These are phyloP conservation scores for Pimephales promelas DNA, from an alignment of 2,113 vertebrate genomes.

Conservation along the genomic window DNA sequence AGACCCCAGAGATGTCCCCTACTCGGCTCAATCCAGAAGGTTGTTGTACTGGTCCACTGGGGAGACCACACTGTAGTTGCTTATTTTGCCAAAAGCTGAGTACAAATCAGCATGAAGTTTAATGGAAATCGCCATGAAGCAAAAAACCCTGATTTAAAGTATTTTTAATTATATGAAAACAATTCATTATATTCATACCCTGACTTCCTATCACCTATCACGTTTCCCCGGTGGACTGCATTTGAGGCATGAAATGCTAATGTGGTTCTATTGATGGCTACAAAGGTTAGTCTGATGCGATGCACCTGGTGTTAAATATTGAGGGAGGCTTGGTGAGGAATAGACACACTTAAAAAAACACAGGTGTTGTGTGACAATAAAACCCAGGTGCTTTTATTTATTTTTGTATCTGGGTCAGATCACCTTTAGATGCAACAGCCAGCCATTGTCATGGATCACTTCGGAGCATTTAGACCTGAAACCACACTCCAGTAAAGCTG, in stretches of 20 bases:
- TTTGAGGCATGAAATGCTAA: background rate
- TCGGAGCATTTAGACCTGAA: background rate
- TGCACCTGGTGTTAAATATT: constrained; percentile 29
- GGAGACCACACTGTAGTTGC: too few relatives aligned
- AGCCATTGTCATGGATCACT: constrained; percentile 6
- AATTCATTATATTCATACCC: background rate
- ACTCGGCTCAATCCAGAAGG: too few relatives aligned
- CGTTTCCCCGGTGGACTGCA: background rate
- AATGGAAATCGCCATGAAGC: too few relatives aligned
- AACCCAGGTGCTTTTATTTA: background rate
- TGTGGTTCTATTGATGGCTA: background rate
- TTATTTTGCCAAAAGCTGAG: too few relatives aligned
- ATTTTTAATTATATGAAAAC: background rate
- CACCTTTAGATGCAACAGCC: background rate
- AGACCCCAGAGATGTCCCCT: too few relatives aligned
- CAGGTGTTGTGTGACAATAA: background rate
- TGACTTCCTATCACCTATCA: constrained; percentile 11
- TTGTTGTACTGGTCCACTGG: too few relatives aligned
- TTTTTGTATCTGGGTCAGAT: background rate
- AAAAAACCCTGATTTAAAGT: too few relatives aligned
- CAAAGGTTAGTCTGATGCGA: background rate
- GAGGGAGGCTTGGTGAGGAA: background rate
- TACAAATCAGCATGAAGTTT: too few relatives aligned
- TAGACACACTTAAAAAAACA: background rate
- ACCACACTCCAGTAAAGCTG: background rate